A percentile compares a stretch with the other conserved stretches of the same genome.
These are phyloP conservation scores for Sepiola atlantica DNA, from an alignment of 2,888 invertebrate species.

Conservation along the genomic window DNA sequence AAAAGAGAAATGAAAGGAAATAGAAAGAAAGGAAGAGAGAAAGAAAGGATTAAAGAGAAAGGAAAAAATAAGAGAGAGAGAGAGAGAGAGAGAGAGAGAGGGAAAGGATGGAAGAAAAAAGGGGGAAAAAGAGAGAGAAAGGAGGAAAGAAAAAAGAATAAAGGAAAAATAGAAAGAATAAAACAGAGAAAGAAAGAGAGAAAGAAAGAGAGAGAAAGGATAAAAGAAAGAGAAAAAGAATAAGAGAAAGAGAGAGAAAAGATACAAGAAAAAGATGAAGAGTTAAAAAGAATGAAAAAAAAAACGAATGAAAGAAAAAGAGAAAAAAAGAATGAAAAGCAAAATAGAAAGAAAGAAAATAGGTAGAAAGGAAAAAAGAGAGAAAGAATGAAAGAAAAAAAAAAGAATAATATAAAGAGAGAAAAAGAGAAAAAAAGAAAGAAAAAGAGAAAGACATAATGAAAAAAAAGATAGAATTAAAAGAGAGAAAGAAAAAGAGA, in stretches of 20 bases:
- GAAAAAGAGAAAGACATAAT: background rate
- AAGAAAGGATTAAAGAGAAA: too few species aligned
- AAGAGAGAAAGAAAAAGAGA: background rate
- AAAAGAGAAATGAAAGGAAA: too few species aligned
- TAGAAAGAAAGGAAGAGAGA: too few species aligned
- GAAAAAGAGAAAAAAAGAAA: background rate
- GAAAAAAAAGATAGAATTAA: background rate
- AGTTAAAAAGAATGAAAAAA: background rate
- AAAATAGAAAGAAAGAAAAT: background rate
- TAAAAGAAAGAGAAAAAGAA: background rate
- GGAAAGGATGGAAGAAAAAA: background rate
- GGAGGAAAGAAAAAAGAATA: background rate
- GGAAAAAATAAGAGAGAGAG: too few species aligned
- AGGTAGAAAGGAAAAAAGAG: background rate
- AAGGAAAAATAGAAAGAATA: background rate
- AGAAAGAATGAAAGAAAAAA: background rate
- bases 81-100: too few species aligned
- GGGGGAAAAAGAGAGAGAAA: background rate
- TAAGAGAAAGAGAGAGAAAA: background rate
- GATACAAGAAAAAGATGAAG: background rate
- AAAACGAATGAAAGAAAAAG: background rate
- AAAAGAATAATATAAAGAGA: background rate
- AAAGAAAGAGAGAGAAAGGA: background rate
- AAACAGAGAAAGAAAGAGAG: background rate
- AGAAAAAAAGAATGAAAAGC: rapidly evolving